Evolutionary conservation across 2,888 invertebrate genomes (phyloP).

Genomic region (Troilus luridus): DNA sequence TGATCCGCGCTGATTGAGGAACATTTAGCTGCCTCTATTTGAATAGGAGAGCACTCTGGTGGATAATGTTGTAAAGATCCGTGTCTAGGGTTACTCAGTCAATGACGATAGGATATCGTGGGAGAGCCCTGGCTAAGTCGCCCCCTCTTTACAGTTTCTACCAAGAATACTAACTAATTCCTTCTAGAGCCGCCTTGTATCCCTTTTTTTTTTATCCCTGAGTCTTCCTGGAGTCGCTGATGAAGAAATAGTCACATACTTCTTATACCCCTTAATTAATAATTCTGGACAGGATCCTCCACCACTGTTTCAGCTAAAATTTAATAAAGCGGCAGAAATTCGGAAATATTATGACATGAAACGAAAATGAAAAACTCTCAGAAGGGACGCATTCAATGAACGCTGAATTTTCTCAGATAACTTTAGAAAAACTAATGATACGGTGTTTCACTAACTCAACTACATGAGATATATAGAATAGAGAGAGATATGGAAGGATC

Average conservation of each 20-base stretch:
- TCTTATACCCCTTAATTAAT: conserved; percentile 48
- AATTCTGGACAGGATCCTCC: conserved; percentile 32
- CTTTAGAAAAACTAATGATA: neutral
- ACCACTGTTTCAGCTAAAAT: neutral
- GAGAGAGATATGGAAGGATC: too few species aligned
- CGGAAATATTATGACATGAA: too few species aligned
- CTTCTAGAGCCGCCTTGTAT: neutral
- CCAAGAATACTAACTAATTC: conserved; percentile 38
- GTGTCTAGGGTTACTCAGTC: conserved; percentile 53
- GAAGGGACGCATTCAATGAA: neutral
- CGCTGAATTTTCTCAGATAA: neutral
- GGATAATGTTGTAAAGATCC: conserved; percentile 58
- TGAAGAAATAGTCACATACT: conserved; percentile 38
- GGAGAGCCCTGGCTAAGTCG: conserved; percentile 3
- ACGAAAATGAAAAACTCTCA: neutral
- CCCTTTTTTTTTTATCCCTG: neutral
- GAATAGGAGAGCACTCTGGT: conserved; percentile 52
- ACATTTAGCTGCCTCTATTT: conserved; percentile 55
- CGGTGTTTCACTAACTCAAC: too few species aligned
- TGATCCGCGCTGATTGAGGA: conserved; percentile 50
- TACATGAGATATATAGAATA: too few species aligned
- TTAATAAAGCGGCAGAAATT: neutral
- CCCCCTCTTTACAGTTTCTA: neutral
- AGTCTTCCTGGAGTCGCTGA: conserved; percentile 14
- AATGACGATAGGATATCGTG: conserved; percentile 6